Conservation (phyloP, 2,113 vertebrate species). For the Mormyrus lacerda region DNA sequence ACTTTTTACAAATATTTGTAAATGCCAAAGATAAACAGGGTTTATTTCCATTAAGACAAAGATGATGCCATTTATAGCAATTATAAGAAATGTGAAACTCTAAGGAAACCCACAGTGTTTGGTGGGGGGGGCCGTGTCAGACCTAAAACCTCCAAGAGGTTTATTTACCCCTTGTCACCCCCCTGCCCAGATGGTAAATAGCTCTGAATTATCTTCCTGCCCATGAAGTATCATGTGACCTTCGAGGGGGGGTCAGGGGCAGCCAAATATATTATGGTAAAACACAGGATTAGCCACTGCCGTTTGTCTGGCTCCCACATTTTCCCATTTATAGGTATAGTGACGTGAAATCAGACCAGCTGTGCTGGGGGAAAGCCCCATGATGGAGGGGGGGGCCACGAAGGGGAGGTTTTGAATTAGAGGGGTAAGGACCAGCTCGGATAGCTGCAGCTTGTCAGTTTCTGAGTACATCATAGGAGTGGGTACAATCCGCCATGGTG, state of each 20-base stretch:
- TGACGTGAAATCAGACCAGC: constrained; percentile 40
- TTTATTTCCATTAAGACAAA: constrained; percentile 14
- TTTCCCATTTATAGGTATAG: constrained; percentile 38
- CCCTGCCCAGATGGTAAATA: background rate
- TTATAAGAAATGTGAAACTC: constrained; percentile 14
- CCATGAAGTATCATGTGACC: constrained; percentile 1
- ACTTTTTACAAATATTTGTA: constrained; percentile 15
- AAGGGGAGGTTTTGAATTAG: constrained; percentile 39
- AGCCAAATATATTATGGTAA: constrained; percentile 13
- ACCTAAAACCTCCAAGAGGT: background rate
- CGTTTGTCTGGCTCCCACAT: constrained; percentile 4
- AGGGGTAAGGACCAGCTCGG: constrained; percentile 57
- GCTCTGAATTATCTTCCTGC: constrained; percentile 11
- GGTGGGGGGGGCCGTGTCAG: background rate
- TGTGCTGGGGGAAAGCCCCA: constrained; percentile 41
- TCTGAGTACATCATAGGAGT: constrained; percentile 81
- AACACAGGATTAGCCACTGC: constrained; percentile 15
- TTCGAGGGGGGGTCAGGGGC: constrained; percentile 12
- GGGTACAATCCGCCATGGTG: constrained; percentile 68
- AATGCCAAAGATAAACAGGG: constrained; percentile 3
- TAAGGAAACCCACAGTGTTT: background rate
- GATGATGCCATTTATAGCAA: constrained; percentile 6
- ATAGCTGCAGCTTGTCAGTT: constrained; percentile 65
- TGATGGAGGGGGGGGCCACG: constrained; percentile 37
- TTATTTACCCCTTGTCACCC: background rate